phyloP scores from a whole-genome alignment of 2,797 vertebrate genomes.

The Myotis myotis region DNA sequence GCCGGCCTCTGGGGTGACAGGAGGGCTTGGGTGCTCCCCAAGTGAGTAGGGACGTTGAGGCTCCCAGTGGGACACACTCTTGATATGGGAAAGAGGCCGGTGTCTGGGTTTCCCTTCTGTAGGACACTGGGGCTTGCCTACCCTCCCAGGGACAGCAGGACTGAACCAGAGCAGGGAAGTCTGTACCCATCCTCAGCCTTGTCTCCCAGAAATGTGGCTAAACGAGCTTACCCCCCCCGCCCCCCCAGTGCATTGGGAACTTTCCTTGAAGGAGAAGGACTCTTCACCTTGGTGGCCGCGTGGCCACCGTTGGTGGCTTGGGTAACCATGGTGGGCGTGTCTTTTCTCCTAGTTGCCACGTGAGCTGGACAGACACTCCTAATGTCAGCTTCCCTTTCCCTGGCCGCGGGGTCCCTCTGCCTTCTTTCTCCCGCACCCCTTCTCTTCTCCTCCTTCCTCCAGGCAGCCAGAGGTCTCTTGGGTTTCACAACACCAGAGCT shows the following conservation, averaged over 20 bases:
- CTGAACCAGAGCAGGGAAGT: neutral
- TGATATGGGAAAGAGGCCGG: neutral
- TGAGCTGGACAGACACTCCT: neutral
- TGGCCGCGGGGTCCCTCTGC: neutral
- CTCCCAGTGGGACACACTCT: too few species aligned
- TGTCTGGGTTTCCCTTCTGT: neutral
- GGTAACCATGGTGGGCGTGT: neutral
- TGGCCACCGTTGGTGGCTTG: neutral
- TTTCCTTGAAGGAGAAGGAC: neutral
- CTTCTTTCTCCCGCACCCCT: neutral
- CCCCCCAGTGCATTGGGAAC: neutral
- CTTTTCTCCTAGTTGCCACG: neutral
- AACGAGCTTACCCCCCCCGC: too few species aligned
- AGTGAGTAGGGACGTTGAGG: neutral
- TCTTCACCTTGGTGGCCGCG: neutral
- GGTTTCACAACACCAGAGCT: neutral
- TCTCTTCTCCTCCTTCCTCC: neutral
- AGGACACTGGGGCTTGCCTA: neutral
- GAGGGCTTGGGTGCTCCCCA: neutral
- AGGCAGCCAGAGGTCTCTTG: neutral
- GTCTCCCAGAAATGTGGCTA: neutral
- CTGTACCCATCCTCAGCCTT: neutral
- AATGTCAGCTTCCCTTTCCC: neutral
- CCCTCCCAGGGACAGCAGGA: neutral
- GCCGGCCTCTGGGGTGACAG: neutral